These are phyloP conservation scores for Pseudomyrmex dendroicus DNA, from an alignment of 1,140 invertebrate species.

Conservation along the genomic window DNA sequence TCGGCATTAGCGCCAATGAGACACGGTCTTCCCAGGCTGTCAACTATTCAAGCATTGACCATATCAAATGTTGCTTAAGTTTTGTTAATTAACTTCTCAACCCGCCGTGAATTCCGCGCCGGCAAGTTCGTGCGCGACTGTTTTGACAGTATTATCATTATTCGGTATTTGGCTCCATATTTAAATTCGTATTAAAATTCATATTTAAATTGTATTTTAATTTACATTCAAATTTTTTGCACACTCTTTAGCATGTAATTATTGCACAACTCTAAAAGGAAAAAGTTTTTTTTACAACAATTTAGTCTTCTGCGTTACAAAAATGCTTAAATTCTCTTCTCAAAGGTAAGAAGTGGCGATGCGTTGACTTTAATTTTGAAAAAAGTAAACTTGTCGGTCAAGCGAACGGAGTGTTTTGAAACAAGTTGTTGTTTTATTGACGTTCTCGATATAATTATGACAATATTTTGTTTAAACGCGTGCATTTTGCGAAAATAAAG, in stretches of 20 bases:
- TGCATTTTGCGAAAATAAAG: background rate
- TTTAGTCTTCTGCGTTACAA: no score
- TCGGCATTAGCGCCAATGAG: conserved; percentile 53
- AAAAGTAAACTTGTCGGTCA: background rate
- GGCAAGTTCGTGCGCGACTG: no score
- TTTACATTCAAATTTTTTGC: no score
- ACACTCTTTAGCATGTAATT: no score
- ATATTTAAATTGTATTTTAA: no score
- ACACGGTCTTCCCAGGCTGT: conserved; percentile 59
- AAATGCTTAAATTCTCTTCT: no score
- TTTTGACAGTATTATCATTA: conserved; percentile 10
- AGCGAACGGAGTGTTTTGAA: background rate
- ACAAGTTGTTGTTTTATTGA: background rate
- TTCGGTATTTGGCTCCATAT: background rate
- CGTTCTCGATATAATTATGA: background rate
- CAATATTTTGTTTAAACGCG: conserved; percentile 7
- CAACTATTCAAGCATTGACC: conserved; percentile 52
- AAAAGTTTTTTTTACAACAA: no score
- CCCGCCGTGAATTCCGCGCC: conserved; percentile 14
- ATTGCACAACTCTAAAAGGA: no score
- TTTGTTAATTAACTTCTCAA: conserved; percentile 48
- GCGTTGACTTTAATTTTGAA: no score
- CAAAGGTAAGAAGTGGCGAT: no score
- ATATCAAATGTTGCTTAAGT: conserved; percentile 55
- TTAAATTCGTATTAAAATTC: no score